phyloP scores from a whole-genome alignment of 2,113 vertebrate species.

The Alethe diademata region DNA sequence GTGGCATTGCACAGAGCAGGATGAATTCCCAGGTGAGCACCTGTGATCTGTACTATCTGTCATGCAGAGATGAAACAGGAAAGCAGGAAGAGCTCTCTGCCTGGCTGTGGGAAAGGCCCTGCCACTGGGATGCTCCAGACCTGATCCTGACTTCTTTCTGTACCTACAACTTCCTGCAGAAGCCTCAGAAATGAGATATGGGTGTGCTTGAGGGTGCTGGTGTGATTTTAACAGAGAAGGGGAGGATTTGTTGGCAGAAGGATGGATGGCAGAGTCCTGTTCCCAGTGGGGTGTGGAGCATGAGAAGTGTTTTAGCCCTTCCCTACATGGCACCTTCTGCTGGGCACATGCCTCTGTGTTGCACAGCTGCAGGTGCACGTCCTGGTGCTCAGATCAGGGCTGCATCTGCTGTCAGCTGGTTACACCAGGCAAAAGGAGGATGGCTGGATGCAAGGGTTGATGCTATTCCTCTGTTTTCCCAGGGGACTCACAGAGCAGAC shows the following conservation, averaged over 20 bases:
- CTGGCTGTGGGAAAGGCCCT: not conserved
- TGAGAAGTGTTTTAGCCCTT: not conserved
- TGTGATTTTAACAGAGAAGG: not conserved
- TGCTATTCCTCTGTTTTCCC: not conserved
- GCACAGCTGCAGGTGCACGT: not conserved
- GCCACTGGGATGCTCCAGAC: not conserved
- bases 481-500: not conserved
- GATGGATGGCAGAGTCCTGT: not conserved
- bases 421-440: not conserved
- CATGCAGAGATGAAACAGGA: not conserved
- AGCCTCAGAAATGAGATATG: not conserved
- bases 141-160: not conserved
- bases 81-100: not conserved
- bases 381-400: not conserved
- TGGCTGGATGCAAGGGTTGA: not conserved
- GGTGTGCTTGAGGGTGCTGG: not conserved
- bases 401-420: not conserved
- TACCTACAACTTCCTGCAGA: not conserved
- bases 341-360: fast-evolving
- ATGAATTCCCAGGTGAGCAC: not conserved
- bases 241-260: not conserved
- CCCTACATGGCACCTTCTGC: fast-evolving
- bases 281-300: not conserved
- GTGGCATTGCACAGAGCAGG: not conserved
- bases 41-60: not conserved